These are phyloP conservation scores for Acronicta psi DNA, from an alignment of 2,888 invertebrate species.

Conservation along the genomic window DNA sequence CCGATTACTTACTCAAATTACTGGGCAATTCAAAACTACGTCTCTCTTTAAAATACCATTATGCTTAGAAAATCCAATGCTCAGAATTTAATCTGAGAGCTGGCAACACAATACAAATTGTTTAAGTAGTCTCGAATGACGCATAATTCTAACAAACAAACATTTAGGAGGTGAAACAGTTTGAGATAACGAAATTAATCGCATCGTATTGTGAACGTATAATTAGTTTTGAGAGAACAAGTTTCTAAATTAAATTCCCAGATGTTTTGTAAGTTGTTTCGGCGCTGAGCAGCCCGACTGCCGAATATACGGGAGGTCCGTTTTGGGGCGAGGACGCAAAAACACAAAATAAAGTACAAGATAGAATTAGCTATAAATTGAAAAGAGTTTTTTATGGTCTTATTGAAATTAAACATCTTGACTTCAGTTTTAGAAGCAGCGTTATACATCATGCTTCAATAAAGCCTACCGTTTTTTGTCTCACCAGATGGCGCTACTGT, in stretches of 20 bases:
- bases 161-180: constrained; percentile 45
- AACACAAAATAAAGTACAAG: background rate
- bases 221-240: constrained; percentile 56
- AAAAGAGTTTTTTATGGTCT: no score
- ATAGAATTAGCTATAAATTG: no score
- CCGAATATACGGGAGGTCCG: constrained; percentile 20
- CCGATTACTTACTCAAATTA: constrained; percentile 13
- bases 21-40: background rate
- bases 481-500: no score
- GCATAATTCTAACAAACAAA: constrained; percentile 46
- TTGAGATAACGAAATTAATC: constrained; percentile 55
- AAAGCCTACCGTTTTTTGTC: no score
- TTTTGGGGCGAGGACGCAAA: background rate
- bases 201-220: constrained; percentile 50
- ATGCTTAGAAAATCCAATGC: constrained; percentile 13
- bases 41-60: constrained; percentile 15
- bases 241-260: constrained; percentile 55
- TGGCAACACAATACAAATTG: constrained; percentile 43
- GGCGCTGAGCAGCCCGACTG: constrained; percentile 6
- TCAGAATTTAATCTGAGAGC: constrained; percentile 22
- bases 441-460: no score
- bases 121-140: constrained; percentile 36
- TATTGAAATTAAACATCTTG: no score
- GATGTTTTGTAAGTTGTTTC: constrained; percentile 42
- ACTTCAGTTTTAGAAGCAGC: no score